Evolutionary conservation across 1,140 invertebrate species (phyloP).

Genomic region (Polypedilum vanderplanki): DNA sequence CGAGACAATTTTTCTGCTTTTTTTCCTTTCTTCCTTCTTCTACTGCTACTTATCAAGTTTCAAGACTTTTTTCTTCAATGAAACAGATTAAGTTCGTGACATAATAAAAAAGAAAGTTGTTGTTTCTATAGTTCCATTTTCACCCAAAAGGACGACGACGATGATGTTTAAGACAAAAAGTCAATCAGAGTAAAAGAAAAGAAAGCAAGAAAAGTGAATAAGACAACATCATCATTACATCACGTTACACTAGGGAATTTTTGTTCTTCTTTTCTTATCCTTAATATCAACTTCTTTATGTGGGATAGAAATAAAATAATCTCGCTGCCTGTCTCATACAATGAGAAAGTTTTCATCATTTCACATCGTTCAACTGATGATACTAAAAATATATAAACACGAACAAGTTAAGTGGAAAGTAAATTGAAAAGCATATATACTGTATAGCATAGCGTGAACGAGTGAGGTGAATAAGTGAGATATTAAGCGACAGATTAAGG

Average conservation of each 20-base stretch:
- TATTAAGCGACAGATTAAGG: too few relatives aligned
- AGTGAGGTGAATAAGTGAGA: too few relatives aligned
- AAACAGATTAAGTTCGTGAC: constrained; percentile 17
- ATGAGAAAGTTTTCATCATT: neutral
- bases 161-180: constrained; percentile 12
- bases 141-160: neutral
- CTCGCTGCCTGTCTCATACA: neutral
- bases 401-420: neutral
- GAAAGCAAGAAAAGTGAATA: neutral
- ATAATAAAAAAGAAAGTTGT: constrained; percentile 12
- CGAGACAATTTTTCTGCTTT: neutral
- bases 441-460: too few relatives aligned
- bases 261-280: too few relatives aligned
- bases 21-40: neutral
- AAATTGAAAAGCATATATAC: too few relatives aligned
- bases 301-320: constrained; percentile 10
- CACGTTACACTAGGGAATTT: constrained; percentile 7
- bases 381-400: constrained; percentile 20
- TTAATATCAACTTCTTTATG: too few relatives aligned
- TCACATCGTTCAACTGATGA: too few relatives aligned
- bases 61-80: neutral
- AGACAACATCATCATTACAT: constrained; percentile 18
- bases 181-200: neutral
- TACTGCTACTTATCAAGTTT: neutral
- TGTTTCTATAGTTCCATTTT: neutral